Evolutionary conservation across 2,113 vertebrate genomes (phyloP).

Genomic region (Dromiciops gliroides): DNA sequence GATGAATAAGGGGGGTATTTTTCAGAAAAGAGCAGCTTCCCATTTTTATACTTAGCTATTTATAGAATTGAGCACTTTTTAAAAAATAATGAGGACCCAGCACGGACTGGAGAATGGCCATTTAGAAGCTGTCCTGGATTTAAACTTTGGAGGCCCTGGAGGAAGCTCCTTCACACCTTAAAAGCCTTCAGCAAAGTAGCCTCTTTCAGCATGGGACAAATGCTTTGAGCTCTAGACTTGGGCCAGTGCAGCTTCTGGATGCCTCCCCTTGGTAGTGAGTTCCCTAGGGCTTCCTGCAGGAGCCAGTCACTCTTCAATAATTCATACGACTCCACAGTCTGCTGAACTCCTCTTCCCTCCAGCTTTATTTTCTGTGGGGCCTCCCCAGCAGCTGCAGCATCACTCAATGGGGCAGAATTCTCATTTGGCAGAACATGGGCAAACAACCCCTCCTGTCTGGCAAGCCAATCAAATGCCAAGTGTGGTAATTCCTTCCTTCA

Average conservation of each 20-base stretch:
- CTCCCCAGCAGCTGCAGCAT: not conserved
- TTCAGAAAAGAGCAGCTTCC: not conserved
- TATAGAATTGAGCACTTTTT: conserved; percentile 45
- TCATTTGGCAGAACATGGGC: not conserved
- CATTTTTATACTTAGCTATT: conserved; percentile 16
- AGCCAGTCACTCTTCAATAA: not conserved
- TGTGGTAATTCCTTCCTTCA: not conserved
- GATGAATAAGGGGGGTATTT: not conserved
- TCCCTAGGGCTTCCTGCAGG: not conserved
- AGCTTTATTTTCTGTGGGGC: not conserved
- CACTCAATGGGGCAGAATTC: not conserved
- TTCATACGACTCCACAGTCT: not conserved
- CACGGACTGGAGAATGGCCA: not conserved
- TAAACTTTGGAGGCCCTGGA: not conserved
- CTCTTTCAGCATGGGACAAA: not conserved
- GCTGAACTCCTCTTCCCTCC: not conserved
- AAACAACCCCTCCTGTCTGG: not conserved
- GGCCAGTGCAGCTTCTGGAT: not conserved
- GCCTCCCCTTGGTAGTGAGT: not conserved
- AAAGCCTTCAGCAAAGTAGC: not conserved
- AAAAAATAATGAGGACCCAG: conserved; percentile 50
- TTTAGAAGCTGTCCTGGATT: not conserved
- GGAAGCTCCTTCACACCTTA: not conserved
- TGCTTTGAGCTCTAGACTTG: not conserved
- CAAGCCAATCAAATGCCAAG: not conserved